These are phyloP conservation scores for Lasioglossum vierecki DNA, from an alignment of 2,888 invertebrate species.

Conservation along the genomic window DNA sequence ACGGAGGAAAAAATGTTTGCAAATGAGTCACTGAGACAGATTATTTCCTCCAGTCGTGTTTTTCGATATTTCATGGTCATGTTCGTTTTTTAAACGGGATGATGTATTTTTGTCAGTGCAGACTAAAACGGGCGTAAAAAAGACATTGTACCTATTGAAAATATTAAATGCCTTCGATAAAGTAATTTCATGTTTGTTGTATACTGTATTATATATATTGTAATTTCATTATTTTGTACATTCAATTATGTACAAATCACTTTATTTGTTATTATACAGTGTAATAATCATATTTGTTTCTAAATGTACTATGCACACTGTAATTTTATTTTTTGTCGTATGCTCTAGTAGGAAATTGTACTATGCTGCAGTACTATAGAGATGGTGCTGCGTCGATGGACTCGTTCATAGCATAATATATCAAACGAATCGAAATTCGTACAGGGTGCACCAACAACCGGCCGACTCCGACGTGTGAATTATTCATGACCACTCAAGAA, in stretches of 20 bases:
- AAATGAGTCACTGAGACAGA: background rate
- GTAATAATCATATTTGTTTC: background rate
- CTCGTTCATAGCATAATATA: slow-evolving; percentile 1
- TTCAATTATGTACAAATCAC: too few relatives aligned
- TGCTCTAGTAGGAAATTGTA: background rate
- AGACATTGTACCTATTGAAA: background rate
- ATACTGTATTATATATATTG: too few relatives aligned
- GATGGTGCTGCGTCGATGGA: background rate
- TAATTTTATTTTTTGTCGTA: background rate
- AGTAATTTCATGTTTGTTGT: too few relatives aligned
- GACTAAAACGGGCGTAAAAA: background rate
- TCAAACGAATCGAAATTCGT: slow-evolving; percentile 35
- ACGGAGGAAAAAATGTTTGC: background rate
- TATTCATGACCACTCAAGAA: slow-evolving; percentile 57
- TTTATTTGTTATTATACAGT: background rate
- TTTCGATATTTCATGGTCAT: background rate
- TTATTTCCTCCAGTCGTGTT: background rate
- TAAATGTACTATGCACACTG: background rate
- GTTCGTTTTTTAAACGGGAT: background rate
- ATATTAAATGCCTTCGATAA: too few relatives aligned
- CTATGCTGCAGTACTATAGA: background rate
- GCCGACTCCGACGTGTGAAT: slow-evolving; percentile 47
- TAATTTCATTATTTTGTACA: too few relatives aligned
- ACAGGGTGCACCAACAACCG: slow-evolving; percentile 31
- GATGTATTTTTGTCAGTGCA: background rate